Evolutionary conservation across 2,113 vertebrate genomes (phyloP).

Genomic region (Crypturellus undulatus): DNA sequence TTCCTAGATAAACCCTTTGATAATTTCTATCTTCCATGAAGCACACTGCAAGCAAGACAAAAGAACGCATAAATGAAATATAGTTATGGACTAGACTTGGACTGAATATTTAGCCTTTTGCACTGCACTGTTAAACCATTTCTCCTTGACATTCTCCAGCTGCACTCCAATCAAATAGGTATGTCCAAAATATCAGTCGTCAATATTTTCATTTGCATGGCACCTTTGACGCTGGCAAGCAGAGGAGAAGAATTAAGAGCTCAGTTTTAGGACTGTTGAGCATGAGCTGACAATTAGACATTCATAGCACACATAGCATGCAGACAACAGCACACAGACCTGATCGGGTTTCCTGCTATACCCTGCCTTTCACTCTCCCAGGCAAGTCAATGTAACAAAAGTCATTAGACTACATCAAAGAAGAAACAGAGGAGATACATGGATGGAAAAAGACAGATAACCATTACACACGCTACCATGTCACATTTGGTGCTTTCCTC

Average conservation of each 20-base stretch:
- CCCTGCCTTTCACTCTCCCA: neutral
- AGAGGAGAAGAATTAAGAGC: neutral
- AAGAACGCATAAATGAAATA: neutral
- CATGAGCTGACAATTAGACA: neutral
- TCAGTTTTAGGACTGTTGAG: neutral
- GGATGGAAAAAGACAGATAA: neutral
- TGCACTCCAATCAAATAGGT: neutral
- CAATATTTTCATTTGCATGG: neutral
- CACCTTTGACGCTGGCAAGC: neutral
- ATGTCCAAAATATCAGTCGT: neutral
- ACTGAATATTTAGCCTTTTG: neutral
- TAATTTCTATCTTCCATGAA: neutral
- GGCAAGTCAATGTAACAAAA: neutral
- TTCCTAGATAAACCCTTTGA: neutral
- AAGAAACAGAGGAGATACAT: neutral
- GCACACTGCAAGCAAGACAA: neutral
- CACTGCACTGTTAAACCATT: neutral
- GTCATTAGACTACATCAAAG: neutral
- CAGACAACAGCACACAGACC: neutral
- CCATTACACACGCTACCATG: neutral
- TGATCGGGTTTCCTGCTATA: neutral
- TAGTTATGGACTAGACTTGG: neutral
- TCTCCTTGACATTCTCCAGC: neutral
- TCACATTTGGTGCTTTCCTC: neutral
- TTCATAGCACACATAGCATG: rapidly evolving